Conservation (phyloP, 2,113 vertebrate genomes). For the Ailurus styani region DNA sequence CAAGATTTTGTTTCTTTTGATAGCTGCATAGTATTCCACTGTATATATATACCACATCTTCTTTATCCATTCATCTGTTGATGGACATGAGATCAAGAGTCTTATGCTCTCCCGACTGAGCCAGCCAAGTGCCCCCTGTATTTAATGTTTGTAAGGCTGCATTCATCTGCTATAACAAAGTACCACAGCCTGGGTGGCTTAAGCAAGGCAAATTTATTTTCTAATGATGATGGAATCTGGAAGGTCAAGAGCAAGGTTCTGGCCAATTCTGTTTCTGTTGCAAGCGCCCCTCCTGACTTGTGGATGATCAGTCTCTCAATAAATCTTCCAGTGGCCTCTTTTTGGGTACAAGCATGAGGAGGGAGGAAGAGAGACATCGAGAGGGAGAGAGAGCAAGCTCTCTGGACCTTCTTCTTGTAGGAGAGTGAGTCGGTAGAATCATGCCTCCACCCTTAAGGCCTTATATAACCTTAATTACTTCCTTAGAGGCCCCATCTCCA, state of each 20-base stretch:
- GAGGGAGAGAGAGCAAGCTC: not conserved
- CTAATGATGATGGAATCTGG: not conserved
- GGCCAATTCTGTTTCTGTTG: not conserved
- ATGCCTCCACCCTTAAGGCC: fast-evolving
- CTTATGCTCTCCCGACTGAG: not conserved
- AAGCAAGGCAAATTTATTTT: not conserved
- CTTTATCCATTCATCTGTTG: too few species aligned
- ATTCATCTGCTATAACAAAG: not conserved
- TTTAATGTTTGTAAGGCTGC: not conserved
- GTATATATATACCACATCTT: too few species aligned
- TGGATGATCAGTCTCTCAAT: not conserved
- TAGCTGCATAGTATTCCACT: too few species aligned
- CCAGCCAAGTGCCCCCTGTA: not conserved
- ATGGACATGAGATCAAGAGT: not conserved
- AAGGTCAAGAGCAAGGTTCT: not conserved
- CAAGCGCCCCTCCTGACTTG: not conserved
- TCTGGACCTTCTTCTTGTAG: not conserved
- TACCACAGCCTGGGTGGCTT: fast-evolving
- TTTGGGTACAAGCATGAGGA: not conserved
- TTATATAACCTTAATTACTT: not conserved
- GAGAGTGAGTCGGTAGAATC: not conserved
- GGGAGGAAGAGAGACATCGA: not conserved
- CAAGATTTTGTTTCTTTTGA: too few species aligned
- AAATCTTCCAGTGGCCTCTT: not conserved
- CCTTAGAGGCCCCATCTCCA: not conserved